Evolutionary conservation across 1,140 invertebrate genomes (phyloP).

Genomic region (Thaumatotibia leucotreta): DNA sequence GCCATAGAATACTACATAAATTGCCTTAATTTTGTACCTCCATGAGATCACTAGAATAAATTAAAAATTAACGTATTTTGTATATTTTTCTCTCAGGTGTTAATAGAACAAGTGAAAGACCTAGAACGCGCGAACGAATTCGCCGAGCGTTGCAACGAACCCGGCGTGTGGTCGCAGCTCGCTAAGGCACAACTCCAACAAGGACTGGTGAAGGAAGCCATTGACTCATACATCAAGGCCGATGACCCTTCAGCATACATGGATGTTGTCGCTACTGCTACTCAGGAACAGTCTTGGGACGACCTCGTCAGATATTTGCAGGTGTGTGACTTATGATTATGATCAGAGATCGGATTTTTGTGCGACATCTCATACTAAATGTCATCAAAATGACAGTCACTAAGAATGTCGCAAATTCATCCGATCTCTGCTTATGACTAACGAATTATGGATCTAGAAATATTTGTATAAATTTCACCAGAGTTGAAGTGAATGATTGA

Average conservation of each 20-base stretch:
- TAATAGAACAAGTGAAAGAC: constrained; percentile 99
- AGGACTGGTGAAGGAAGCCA: constrained; percentile 97
- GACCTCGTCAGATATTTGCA: constrained; percentile 95
- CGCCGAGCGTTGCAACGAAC: constrained; percentile 99
- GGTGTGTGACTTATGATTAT: too few relatives aligned
- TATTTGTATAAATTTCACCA: too few relatives aligned
- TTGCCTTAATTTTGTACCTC: too few relatives aligned
- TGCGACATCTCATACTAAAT: too few relatives aligned
- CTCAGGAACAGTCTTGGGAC: constrained; percentile 96
- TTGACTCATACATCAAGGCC: constrained; percentile 99
- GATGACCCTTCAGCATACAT: constrained; percentile 99
- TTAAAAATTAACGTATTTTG: neutral
- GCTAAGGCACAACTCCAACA: constrained; percentile 97
- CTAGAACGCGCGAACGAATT: constrained; percentile 99
- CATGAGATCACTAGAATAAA: too few relatives aligned
- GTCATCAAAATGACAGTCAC: too few relatives aligned
- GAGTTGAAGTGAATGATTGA: too few relatives aligned
- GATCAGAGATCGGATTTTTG: too few relatives aligned
- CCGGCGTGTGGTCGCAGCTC: constrained; percentile 98
- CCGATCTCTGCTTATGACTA: too few relatives aligned
- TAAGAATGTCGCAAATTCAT: too few relatives aligned
- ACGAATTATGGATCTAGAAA: too few relatives aligned
- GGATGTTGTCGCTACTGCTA: constrained; percentile 97
- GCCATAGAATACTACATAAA: too few relatives aligned
- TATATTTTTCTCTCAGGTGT: constrained; percentile 80